Percentiles rank a stretch among this genome's conserved stretches.
Conservation (phyloP, 2,113 vertebrate species). For the Phylloscopus trochiloides region DNA sequence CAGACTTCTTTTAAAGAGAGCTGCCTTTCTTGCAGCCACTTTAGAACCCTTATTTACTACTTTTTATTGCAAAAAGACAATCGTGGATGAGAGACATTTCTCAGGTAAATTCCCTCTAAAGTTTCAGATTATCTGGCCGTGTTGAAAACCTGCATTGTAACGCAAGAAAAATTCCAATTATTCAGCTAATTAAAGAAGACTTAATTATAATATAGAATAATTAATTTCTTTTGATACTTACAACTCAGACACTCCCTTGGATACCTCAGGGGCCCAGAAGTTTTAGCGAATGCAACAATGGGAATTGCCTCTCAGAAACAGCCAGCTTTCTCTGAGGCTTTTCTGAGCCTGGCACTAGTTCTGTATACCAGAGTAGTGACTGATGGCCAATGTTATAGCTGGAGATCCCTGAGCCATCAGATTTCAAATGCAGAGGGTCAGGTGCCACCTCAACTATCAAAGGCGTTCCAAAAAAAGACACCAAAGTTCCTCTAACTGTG, state of each 20-base stretch:
- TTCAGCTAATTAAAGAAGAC: slow-evolving; percentile 50
- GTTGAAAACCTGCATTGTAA: background rate
- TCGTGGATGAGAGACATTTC: background rate
- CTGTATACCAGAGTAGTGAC: background rate
- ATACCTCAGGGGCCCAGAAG: slow-evolving; percentile 32
- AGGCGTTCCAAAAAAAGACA: slow-evolving; percentile 55
- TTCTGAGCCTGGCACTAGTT: background rate
- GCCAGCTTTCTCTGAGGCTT: background rate
- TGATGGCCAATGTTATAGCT: background rate
- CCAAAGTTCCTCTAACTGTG: background rate
- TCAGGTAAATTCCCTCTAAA: slow-evolving; percentile 14
- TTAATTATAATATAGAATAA: slow-evolving; percentile 66
- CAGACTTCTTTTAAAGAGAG: background rate
- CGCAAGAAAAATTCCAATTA: slow-evolving; percentile 13
- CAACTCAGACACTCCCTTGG: slow-evolving; percentile 40
- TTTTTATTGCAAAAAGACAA: background rate
- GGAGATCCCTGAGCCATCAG: background rate
- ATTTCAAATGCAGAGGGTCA: slow-evolving; percentile 31
- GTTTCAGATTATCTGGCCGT: background rate
- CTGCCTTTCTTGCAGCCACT: background rate
- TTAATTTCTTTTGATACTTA: slow-evolving; percentile 69
- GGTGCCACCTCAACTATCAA: slow-evolving; percentile 17
- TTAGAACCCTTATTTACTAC: background rate
- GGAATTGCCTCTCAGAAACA: background rate
- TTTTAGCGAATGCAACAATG: background rate